These are phyloP conservation scores for Numenius arquata DNA, from an alignment of 2,113 vertebrate species.

Conservation along the genomic window DNA sequence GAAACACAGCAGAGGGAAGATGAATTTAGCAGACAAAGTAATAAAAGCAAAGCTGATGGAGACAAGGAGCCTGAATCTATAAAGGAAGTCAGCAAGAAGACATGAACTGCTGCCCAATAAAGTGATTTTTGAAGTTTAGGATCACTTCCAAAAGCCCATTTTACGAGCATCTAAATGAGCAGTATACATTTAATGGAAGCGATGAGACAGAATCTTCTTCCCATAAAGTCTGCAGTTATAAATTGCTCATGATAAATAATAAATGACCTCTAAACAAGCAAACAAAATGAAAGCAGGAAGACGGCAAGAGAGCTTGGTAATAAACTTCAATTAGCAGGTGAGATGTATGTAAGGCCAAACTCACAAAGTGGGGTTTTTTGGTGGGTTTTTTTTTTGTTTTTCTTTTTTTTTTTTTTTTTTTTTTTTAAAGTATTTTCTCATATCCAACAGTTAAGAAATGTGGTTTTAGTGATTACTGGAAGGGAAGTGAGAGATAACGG, in stretches of 20 bases:
- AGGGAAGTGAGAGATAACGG: background rate
- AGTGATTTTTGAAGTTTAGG: background rate
- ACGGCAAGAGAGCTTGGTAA: background rate
- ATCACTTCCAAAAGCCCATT: slow-evolving; percentile 14
- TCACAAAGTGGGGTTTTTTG: background rate
- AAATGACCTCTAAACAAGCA: background rate
- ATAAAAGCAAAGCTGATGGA: background rate
- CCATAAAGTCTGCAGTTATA: background rate
- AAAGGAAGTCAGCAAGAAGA: background rate
- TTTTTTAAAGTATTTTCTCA: background rate
- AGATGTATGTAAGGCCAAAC: background rate
- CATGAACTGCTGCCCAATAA: background rate
- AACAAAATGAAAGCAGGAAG: background rate
- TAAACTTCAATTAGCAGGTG: background rate
- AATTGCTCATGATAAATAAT: slow-evolving; percentile 13
- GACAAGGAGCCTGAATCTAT: background rate
- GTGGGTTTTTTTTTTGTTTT: background rate
- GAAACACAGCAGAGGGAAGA: background rate
- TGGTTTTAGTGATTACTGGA: background rate
- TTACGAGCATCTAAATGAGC: background rate
- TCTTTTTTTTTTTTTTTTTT: background rate
- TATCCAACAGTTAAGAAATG: background rate
- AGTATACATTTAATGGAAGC: background rate
- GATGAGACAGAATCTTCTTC: background rate
- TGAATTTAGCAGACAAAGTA: background rate